phyloP scores from a whole-genome alignment of 2,888 invertebrate genomes.

The Lucinisca nassula region DNA sequence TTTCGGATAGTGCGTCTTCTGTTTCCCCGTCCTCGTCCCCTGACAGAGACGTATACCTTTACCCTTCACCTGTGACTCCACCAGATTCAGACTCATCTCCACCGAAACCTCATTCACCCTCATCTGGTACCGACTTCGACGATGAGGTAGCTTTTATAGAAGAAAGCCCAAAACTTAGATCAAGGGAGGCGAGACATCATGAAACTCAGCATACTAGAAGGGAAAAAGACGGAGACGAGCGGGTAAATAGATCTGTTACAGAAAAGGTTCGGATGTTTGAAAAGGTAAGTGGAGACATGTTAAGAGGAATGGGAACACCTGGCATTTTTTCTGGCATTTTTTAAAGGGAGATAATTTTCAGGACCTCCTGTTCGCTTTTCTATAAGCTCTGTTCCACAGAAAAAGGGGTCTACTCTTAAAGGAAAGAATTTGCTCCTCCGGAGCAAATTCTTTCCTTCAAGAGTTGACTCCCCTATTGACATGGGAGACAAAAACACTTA shows the following conservation, averaged over 20 bases:
- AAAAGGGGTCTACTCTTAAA: too few relatives aligned
- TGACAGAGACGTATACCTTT: constrained; percentile 82
- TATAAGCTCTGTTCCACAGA: too few relatives aligned
- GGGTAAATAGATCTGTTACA: constrained; percentile 12
- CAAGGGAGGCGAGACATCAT: neutral
- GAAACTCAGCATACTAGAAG: neutral
- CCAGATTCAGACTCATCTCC: constrained; percentile 86
- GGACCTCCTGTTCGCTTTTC: too few relatives aligned
- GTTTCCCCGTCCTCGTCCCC: constrained; percentile 84
- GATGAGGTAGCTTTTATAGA: constrained; percentile 71
- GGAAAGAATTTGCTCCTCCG: too few relatives aligned
- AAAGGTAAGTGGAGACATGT: too few relatives aligned
- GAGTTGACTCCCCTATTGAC: too few relatives aligned
- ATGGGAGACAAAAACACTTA: too few relatives aligned
- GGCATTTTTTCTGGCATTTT: too few relatives aligned
- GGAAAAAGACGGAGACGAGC: neutral
- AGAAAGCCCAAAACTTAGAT: constrained; percentile 35
- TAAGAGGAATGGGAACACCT: too few relatives aligned
- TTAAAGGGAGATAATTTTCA: too few relatives aligned
- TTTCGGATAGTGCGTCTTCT: constrained; percentile 83
- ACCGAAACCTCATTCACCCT: constrained; percentile 86
- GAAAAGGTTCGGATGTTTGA: constrained; percentile 56
- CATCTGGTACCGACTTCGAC: constrained; percentile 81
- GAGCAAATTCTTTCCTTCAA: too few relatives aligned
- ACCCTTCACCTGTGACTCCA: constrained; percentile 85